These are phyloP conservation scores for Anastrepha ludens DNA, from an alignment of 1,140 invertebrate genomes.

Conservation along the genomic window DNA sequence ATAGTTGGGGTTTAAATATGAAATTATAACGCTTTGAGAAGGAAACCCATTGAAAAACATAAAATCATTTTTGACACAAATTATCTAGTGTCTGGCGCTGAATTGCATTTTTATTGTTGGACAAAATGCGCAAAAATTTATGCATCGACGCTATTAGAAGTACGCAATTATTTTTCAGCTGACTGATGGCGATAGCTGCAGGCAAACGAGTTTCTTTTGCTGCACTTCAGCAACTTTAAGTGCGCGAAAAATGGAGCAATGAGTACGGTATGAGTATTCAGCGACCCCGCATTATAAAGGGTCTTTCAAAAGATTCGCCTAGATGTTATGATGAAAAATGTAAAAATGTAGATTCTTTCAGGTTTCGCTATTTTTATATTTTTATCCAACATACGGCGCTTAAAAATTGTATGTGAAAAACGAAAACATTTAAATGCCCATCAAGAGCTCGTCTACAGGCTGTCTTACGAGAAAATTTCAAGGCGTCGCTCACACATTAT, in stretches of 20 bases:
- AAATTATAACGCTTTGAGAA: neutral
- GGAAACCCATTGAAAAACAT: neutral
- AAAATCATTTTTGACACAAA: slow-evolving; percentile 34
- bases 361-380: no score
- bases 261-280: no score
- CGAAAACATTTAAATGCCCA: no score
- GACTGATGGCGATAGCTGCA: slow-evolving; percentile 2
- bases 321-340: no score
- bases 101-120: neutral
- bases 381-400: no score
- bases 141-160: slow-evolving; percentile 47
- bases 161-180: slow-evolving; percentile 46
- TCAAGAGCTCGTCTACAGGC: no score
- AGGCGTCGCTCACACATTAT: no score
- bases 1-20: neutral
- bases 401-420: no score
- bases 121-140: slow-evolving; percentile 39
- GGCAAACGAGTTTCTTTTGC: neutral
- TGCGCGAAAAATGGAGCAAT: slow-evolving; percentile 12
- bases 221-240: neutral
- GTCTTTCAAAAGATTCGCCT: no score
- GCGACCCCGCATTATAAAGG: neutral
- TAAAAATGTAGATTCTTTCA: no score
- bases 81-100: slow-evolving; percentile 8
- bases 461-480: no score